Percentiles rank a stretch among this genome's conserved stretches.
phyloP scores from a whole-genome alignment of 2,113 vertebrate species.

The Pseudonaja textilis region DNA sequence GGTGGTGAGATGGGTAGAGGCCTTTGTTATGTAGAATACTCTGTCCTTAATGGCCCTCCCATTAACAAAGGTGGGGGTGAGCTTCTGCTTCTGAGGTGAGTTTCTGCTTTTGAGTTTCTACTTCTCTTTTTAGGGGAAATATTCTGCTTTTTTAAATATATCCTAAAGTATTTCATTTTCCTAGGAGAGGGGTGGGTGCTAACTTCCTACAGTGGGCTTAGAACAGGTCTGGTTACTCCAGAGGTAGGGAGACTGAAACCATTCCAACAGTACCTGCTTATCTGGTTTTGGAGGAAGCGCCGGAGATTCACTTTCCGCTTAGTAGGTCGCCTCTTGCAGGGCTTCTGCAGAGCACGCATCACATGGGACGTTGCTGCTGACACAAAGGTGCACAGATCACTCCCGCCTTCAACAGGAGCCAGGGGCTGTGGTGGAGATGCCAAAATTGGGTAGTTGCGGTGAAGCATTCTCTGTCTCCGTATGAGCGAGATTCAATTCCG shows the following conservation, averaged over 20 bases:
- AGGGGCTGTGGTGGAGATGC: background rate
- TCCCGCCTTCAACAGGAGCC: constrained; percentile 59
- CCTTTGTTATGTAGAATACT: too few species aligned
- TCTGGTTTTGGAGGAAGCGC: constrained; percentile 83
- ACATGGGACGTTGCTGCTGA: constrained; percentile 67
- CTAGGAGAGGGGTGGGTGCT: too few species aligned
- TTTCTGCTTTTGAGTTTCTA: too few species aligned
- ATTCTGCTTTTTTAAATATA: too few species aligned
- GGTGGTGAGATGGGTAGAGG: too few species aligned
- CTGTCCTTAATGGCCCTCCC: too few species aligned
- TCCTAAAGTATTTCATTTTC: too few species aligned
- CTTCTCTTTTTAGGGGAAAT: too few species aligned
- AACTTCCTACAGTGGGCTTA: background rate
- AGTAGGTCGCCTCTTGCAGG: constrained; percentile 73
- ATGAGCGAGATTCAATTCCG: background rate
- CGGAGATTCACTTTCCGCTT: constrained; percentile 75
- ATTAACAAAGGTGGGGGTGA: too few species aligned
- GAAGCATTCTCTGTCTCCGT: constrained; percentile 1
- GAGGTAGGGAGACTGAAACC: background rate
- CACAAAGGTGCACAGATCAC: constrained; percentile 80
- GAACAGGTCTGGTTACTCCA: background rate
- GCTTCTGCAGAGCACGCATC: constrained; percentile 74
- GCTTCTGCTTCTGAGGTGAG: too few species aligned
- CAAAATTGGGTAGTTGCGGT: background rate
- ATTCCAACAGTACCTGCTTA: constrained; percentile 12